Conservation (phyloP, 2,113 vertebrate species). For the Triplophysa dalaica region DNA sequence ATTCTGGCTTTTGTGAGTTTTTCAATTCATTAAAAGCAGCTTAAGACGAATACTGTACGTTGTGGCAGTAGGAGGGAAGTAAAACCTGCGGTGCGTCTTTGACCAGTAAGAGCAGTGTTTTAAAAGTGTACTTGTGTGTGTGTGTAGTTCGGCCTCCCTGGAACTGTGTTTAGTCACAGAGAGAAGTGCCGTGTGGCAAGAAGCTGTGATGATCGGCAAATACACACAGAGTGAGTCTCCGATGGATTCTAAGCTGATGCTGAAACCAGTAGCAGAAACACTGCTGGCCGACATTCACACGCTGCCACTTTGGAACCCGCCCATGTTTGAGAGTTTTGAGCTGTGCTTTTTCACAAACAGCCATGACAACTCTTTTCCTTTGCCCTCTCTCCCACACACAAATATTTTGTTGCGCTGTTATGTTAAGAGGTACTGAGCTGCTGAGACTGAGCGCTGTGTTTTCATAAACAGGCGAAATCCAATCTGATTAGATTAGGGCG, state of each 20-base stretch:
- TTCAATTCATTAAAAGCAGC: constrained; percentile 11
- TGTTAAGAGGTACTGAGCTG: constrained; percentile 30
- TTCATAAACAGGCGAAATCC: constrained; percentile 52
- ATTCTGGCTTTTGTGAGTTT: background rate
- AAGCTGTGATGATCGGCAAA: constrained; percentile 56
- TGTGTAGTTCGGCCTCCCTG: constrained; percentile 23
- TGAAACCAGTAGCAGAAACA: constrained; percentile 49
- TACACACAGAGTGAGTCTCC: constrained; percentile 53
- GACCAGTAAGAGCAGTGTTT: constrained; percentile 3
- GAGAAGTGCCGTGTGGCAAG: constrained; percentile 45
- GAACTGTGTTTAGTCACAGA: constrained; percentile 43
- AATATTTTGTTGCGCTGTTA: constrained; percentile 10
- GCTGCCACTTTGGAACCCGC: constrained; percentile 40
- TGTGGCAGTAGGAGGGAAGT: background rate
- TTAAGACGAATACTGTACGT: no score
- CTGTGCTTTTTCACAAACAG: constrained; percentile 38
- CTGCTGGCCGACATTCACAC: constrained; percentile 30
- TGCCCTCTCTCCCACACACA: background rate
- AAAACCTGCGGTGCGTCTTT: background rate
- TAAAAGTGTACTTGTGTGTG: background rate
- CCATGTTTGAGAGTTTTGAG: constrained; percentile 41
- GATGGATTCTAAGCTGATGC: constrained; percentile 47
- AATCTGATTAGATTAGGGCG: constrained; percentile 56
- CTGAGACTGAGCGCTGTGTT: constrained; percentile 36
- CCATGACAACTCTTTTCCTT: constrained; percentile 24